These are phyloP conservation scores for Invenusta paracnida DNA, from an alignment of 2,888 invertebrate species.

Conservation along the genomic window DNA sequence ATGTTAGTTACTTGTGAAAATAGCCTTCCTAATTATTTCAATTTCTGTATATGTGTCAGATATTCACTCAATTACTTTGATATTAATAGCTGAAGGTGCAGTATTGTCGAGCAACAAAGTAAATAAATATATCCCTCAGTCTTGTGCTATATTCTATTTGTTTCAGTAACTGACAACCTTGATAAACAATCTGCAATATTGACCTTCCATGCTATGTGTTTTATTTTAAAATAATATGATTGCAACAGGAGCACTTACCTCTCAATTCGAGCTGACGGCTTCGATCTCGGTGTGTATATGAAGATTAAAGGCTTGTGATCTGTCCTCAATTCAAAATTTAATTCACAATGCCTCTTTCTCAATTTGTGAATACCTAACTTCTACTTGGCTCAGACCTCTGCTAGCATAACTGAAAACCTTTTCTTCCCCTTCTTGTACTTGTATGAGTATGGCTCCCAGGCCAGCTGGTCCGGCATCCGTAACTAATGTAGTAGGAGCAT, in stretches of 20 bases:
- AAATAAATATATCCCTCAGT: constrained; percentile 40
- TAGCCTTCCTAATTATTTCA: constrained; percentile 8
- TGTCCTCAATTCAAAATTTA: constrained; percentile 39
- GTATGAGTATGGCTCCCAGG: constrained; percentile 39
- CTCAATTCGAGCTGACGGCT: constrained; percentile 48
- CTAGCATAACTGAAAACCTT: not conserved
- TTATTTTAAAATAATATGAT: constrained; percentile 45
- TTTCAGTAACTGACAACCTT: constrained; percentile 43
- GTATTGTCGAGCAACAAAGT: constrained; percentile 42
- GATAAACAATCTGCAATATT: constrained; percentile 47
- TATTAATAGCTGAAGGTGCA: constrained; percentile 43
- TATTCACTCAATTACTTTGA: constrained; percentile 41
- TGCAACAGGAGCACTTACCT: constrained; percentile 48
- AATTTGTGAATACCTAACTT: constrained; percentile 43
- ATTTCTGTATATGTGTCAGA: constrained; percentile 31
- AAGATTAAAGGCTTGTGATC: constrained; percentile 48
- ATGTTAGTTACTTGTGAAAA: constrained; percentile 33
- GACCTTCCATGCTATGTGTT: constrained; percentile 46
- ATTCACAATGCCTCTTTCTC: too few relatives aligned
- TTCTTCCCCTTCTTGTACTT: constrained; percentile 35
- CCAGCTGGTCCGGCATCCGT: constrained; percentile 41
- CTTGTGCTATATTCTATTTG: constrained; percentile 29
- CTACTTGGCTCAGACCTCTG: not conserved
- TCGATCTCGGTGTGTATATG: constrained; percentile 46
- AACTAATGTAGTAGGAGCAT: constrained; percentile 3